Conservation (phyloP, 2,888 invertebrate genomes). For the Phaedon cochleariae region DNA sequence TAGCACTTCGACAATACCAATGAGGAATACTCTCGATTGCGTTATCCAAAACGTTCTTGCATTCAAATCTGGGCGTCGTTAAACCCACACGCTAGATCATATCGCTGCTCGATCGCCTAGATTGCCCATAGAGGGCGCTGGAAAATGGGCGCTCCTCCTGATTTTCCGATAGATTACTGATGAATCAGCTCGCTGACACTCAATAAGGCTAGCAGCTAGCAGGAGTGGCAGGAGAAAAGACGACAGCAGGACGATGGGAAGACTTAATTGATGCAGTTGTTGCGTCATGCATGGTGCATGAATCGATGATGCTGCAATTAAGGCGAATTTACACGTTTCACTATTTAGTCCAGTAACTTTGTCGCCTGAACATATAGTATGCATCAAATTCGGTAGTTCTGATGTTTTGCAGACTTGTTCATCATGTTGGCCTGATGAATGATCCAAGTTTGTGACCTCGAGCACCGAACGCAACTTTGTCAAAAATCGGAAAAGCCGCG, state of each 20-base stretch:
- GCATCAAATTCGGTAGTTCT: too few species aligned
- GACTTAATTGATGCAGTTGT: slow-evolving; percentile 1
- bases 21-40: slow-evolving; percentile 1
- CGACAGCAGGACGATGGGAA: slow-evolving; percentile 1
- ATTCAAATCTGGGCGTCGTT: slow-evolving; percentile 34
- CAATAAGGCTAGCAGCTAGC: slow-evolving; percentile 24
- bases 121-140: slow-evolving; percentile 33
- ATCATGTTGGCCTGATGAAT: too few species aligned
- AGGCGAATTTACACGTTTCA: too few species aligned
- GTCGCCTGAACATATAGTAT: too few species aligned
- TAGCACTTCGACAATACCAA: too few species aligned
- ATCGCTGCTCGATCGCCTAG: slow-evolving; percentile 28
- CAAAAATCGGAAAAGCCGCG: too few species aligned
- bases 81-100: slow-evolving; percentile 36
- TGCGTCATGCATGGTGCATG: background rate
- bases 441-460: too few species aligned
- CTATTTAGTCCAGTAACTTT: too few species aligned
- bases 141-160: slow-evolving; percentile 28
- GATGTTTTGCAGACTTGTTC: too few species aligned
- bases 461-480: too few species aligned
- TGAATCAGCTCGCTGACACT: slow-evolving; percentile 29
- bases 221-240: slow-evolving; percentile 2
- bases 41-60: slow-evolving; percentile 35
- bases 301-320: background rate
- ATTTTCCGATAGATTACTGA: slow-evolving; percentile 26